phyloP scores from a whole-genome alignment of 2,113 vertebrate genomes.

The Morone chrysops region DNA sequence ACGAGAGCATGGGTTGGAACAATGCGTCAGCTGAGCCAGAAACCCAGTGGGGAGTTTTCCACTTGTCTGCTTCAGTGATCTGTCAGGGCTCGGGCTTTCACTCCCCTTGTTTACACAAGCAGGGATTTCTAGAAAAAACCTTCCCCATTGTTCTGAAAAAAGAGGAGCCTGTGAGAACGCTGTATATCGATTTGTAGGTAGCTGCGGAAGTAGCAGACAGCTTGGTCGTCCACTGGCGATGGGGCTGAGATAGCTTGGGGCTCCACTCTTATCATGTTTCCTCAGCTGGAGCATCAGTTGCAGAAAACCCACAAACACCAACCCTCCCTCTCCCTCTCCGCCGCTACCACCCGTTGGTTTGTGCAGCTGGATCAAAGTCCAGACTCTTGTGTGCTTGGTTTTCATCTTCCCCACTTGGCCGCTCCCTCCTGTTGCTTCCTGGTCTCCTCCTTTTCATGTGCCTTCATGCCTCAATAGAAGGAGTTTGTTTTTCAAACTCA shows the following conservation, averaged over 20 bases:
- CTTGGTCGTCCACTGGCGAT: neutral
- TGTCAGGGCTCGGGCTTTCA: conserved; percentile 38
- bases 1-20: conserved; percentile 55
- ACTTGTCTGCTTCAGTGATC: conserved; percentile 64
- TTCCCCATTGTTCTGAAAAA: conserved; percentile 39
- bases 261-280: conserved; percentile 65
- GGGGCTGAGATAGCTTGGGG: neutral
- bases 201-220: neutral
- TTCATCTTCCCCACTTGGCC: conserved; percentile 44
- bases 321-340: neutral
- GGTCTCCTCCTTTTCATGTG: conserved; percentile 18
- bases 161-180: conserved; percentile 24
- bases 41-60: conserved; percentile 62
- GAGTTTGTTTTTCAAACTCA: conserved; percentile 27
- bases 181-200: neutral
- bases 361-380: conserved; percentile 70
- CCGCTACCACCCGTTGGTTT: conserved; percentile 30
- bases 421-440: conserved; percentile 54
- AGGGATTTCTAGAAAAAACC: conserved; percentile 14
- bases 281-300: conserved; percentile 72
- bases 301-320: neutral
- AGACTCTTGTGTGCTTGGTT: conserved; percentile 32
- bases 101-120: conserved; percentile 34
- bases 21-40: conserved; percentile 61
- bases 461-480: conserved; percentile 22